Conservation (phyloP, 2,113 vertebrate species). For the Anolis sagrei region DNA sequence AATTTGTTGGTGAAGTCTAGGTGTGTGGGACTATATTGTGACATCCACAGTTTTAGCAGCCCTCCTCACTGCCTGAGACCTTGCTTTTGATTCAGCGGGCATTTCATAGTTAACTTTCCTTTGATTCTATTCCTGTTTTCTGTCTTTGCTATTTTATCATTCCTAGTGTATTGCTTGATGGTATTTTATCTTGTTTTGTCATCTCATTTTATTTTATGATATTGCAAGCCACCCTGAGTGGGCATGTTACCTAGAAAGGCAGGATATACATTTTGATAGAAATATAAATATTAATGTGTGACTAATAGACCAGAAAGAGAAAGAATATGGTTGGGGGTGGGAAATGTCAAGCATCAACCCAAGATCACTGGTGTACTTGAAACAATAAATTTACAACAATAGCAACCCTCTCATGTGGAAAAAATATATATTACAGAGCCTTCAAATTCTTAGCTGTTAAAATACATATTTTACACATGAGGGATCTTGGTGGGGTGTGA, state of each 20-base stretch:
- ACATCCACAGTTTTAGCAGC: not conserved
- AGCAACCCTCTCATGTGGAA: not conserved
- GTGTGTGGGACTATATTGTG: not conserved
- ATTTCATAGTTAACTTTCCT: not conserved
- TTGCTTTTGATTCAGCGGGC: not conserved
- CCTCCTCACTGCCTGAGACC: not conserved
- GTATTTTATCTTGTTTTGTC: not conserved
- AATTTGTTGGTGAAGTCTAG: not conserved
- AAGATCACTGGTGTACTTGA: not conserved
- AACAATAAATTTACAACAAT: not conserved
- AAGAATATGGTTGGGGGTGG: not conserved
- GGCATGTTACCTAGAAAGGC: not conserved
- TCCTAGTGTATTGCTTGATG: not conserved
- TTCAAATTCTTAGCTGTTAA: not conserved
- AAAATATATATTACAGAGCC: not conserved
- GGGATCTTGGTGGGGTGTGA: not conserved
- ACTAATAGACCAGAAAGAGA: not conserved
- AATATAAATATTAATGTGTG: conserved; percentile 7
- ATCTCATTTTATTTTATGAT: not conserved
- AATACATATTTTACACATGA: conserved; percentile 4
- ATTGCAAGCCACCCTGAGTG: not conserved
- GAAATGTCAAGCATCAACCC: not conserved
- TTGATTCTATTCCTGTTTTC: too few relatives aligned
- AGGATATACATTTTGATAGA: not conserved
- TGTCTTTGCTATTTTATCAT: not conserved